phyloP scores from a whole-genome alignment of 1,140 invertebrate genomes.

The Trypoxylus dichotomus region DNA sequence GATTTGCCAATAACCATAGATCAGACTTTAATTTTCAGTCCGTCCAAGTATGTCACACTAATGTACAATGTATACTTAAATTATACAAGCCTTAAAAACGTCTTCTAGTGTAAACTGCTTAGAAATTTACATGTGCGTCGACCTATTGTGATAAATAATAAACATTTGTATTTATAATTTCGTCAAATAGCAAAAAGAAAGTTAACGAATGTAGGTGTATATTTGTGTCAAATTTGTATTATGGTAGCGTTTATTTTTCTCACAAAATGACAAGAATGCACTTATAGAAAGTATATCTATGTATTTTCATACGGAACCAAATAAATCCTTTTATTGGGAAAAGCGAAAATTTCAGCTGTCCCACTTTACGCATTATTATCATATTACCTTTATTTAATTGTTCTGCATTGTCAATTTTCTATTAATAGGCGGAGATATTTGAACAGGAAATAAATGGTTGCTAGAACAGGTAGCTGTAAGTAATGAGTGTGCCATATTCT shows the following conservation, averaged over 20 bases:
- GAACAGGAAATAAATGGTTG: background rate
- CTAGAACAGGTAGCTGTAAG: background rate
- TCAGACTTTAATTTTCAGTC: no score
- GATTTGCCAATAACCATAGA: no score
- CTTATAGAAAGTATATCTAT: background rate
- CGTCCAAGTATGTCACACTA: no score
- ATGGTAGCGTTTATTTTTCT: background rate
- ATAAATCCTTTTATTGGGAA: background rate
- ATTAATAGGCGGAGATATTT: background rate
- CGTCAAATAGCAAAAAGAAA: background rate
- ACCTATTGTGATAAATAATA: background rate
- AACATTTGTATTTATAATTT: background rate
- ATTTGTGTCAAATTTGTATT: background rate
- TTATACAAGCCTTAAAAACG: no score
- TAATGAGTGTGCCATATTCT: conserved; percentile 8
- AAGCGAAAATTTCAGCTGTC: background rate
- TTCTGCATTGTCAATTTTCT: background rate
- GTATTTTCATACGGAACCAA: background rate
- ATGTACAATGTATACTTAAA: no score
- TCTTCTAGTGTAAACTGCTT: no score
- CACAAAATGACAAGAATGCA: background rate
- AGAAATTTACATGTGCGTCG: no score
- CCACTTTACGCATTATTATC: background rate
- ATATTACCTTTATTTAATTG: background rate
- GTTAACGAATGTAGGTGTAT: background rate